Conservation (phyloP, 2,888 invertebrate genomes). For the Sminthurides aquaticus region DNA sequence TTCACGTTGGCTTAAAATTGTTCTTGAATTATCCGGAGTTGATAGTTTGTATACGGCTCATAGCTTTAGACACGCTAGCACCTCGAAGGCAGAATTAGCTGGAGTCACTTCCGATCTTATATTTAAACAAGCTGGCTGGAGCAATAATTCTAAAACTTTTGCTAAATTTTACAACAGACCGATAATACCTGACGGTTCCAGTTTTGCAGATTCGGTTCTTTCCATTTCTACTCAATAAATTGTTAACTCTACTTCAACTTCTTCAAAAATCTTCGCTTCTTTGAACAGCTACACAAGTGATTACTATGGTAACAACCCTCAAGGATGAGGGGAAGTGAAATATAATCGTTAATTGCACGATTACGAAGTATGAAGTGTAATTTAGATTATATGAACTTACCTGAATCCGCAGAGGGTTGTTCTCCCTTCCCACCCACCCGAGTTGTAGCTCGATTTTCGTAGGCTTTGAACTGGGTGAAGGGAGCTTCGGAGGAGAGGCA, state of each 20-base stretch:
- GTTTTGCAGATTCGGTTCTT: too few species aligned
- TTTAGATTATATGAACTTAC: background rate
- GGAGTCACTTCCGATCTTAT: slow-evolving; percentile 15
- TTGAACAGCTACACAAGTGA: background rate
- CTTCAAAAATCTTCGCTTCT: too few species aligned
- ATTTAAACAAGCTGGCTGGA: slow-evolving; percentile 6
- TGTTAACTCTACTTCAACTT: too few species aligned
- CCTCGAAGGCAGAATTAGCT: slow-evolving; percentile 11
- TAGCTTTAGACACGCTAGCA: slow-evolving; percentile 17
- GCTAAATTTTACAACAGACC: slow-evolving; percentile 16
- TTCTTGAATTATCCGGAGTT: slow-evolving; percentile 8
- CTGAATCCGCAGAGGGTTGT: too few species aligned
- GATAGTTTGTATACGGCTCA: slow-evolving; percentile 14
- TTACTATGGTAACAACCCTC: background rate
- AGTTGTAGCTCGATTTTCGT: too few species aligned
- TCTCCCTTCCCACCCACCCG: too few species aligned
- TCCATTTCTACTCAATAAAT: too few species aligned
- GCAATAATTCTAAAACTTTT: slow-evolving; percentile 8
- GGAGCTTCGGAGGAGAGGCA: too few species aligned
- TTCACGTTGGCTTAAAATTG: slow-evolving; percentile 9
- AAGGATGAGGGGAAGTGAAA: too few species aligned
- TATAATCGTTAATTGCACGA: too few species aligned
- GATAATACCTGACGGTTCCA: background rate
- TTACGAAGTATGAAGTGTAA: background rate
- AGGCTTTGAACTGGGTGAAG: too few species aligned